These are phyloP conservation scores for Microplitis deprimator DNA, from an alignment of 2,888 invertebrate species.

Conservation along the genomic window DNA sequence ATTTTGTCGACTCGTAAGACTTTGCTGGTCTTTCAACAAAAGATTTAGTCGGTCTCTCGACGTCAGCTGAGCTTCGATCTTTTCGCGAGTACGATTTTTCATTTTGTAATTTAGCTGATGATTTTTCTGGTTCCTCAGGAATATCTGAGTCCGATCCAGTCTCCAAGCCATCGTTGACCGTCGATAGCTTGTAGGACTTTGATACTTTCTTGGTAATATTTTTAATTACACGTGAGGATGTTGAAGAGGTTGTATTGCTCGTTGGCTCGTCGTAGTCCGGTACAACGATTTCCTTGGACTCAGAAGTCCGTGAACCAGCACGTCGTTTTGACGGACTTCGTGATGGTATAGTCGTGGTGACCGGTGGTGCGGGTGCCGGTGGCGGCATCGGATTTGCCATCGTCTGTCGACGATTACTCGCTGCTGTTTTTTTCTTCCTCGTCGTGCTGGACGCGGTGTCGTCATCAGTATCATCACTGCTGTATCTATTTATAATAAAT, in stretches of 20 bases:
- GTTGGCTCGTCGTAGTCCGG: conserved; percentile 51
- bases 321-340: conserved; percentile 61
- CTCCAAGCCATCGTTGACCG: conserved; percentile 76
- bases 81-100: conserved; percentile 46
- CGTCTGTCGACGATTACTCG: conserved; percentile 69
- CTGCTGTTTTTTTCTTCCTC: conserved; percentile 72
- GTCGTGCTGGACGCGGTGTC: conserved; percentile 66
- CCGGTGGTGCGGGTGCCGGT: conserved; percentile 54
- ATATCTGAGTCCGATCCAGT: conserved; percentile 83
- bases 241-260: conserved; percentile 51
- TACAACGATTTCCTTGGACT: conserved; percentile 52
- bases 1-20: neutral
- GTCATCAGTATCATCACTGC: conserved; percentile 73
- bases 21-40: neutral
- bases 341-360: conserved; percentile 39
- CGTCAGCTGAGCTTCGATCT: conserved; percentile 47
- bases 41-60: conserved; percentile 49
- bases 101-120: conserved; percentile 52
- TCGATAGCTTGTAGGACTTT: conserved; percentile 61
- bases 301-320: conserved; percentile 52
- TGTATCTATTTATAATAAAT: conserved; percentile 57
- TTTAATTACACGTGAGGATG: conserved; percentile 47
- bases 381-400: conserved; percentile 69
- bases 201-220: conserved; percentile 56
- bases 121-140: conserved; percentile 56